Evolutionary conservation across 2,797 vertebrate genomes (phyloP).

Genomic region (Phoxinus dragarum): DNA sequence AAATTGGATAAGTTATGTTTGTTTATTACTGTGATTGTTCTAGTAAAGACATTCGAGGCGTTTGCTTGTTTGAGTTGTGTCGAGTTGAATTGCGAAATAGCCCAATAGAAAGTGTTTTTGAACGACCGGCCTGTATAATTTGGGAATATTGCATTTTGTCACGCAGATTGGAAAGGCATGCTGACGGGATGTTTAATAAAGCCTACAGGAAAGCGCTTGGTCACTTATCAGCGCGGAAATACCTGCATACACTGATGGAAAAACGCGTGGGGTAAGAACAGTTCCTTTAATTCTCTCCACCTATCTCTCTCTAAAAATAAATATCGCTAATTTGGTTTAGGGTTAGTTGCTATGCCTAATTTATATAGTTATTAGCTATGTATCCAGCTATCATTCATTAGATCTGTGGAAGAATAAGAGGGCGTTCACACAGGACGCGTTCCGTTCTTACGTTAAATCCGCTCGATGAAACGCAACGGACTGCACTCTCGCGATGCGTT

Average conservation of each 20-base stretch:
- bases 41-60: not conserved
- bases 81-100: not conserved
- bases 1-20: not conserved
- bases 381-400: not conserved
- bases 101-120: not conserved
- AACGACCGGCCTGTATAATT: not conserved
- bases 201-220: constrained; percentile 94
- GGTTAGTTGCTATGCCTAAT: too few species aligned
- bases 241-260: constrained; percentile 92
- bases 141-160: constrained; percentile 66
- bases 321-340: not conserved
- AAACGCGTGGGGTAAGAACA: constrained; percentile 92
- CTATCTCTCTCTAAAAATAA: too few species aligned
- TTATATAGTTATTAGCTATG: too few species aligned
- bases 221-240: constrained; percentile 92
- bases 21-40: not conserved
- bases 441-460: not conserved
- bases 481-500: not conserved
- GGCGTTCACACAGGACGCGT: not conserved
- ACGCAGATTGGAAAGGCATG: constrained; percentile 86
- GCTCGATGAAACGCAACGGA: too few species aligned
- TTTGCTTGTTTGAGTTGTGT: not conserved
- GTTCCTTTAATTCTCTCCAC: constrained; percentile 25
- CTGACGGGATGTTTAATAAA: constrained; percentile 94
- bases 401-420: not conserved